Conservation (phyloP, 1,140 invertebrate genomes). For the Homalodisca vitripennis region DNA sequence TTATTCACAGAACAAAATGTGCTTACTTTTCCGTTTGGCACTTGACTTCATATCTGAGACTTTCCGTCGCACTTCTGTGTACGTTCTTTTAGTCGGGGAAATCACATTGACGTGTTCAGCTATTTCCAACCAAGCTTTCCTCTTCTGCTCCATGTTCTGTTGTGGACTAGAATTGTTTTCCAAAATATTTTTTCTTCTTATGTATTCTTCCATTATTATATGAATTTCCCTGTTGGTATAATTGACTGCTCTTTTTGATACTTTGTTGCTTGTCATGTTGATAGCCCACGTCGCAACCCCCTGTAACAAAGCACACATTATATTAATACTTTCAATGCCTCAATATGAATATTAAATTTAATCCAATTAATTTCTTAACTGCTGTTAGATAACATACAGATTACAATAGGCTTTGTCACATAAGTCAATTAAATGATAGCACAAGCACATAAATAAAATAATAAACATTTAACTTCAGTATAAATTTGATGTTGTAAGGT, state of each 20-base stretch:
- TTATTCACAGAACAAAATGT: not conserved
- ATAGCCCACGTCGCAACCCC: too few relatives aligned
- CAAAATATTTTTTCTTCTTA: constrained; percentile 2
- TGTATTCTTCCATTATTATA: not conserved
- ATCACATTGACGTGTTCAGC: constrained; percentile 6
- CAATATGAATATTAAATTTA: too few relatives aligned
- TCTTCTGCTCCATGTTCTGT: constrained; percentile 4
- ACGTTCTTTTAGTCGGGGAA: not conserved
- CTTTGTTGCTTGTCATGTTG: too few relatives aligned
- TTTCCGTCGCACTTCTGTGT: not conserved
- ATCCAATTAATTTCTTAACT: too few relatives aligned
- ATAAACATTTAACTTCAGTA: too few relatives aligned
- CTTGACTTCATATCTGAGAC: not conserved
- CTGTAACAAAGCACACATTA: too few relatives aligned
- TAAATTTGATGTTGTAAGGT: too few relatives aligned
- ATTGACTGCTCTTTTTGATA: not conserved
- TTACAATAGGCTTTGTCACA: too few relatives aligned
- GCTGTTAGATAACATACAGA: too few relatives aligned
- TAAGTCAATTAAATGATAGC: too few relatives aligned
- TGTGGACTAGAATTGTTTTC: not conserved
- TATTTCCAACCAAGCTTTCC: constrained; percentile 9
- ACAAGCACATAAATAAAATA: too few relatives aligned
- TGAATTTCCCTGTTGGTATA: constrained; percentile 12
- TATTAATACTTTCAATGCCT: too few relatives aligned
- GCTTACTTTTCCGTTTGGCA: constrained; percentile 3